Base-by-base conservation (phyloP, 2,113 vertebrate genomes). In the Phrynosoma platyrhinos region DNA sequence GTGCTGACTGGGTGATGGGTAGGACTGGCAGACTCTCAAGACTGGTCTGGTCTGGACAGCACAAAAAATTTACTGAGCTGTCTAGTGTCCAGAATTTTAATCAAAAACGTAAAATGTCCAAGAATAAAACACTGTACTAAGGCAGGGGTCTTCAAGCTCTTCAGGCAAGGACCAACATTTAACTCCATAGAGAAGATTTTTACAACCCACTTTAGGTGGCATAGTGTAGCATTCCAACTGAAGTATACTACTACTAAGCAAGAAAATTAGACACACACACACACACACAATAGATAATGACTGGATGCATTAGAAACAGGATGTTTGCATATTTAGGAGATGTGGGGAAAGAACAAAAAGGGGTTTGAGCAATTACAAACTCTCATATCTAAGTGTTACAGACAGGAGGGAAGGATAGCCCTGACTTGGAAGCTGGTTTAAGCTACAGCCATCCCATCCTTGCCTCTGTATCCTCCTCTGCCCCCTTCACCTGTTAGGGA, bases 71-170 rank as follows among this genome's bases (percentile, higher is more conserved):
- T 66, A 81, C 68, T 58, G 69, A 42, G 10, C 58, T 87, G 68
- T 81, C 40, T 14, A 68, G 21, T 27, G 23, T 77, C 72, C 58
- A 76, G 55, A 53, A 83, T 52, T 47, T 87, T 76, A 87, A 82
- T 68, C 42, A 77, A 77, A 87, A 88, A 13, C 36, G 25, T 76
- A 30, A 27, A n/a, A 7, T 9, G 21, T 82, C 71, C 27, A 76
- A 58, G 21, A 66, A 68, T 68, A 78, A 77, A 47, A 71, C 13
- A 32, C 23, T 71, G 23, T 32, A 84, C n/a, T 84, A 42, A 72
- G 32, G 6, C 47, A 86, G 23, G 16, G 30, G 40, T 18, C 36
- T 87, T 74, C 62, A 27, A 53, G 20, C 30, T 66, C 42, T 52
- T 86, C 78, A 27, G n/a, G 25, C 53, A 84, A 84, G 6, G 18